phyloP scores from a whole-genome alignment of 2,888 invertebrate genomes.

The Thymelicus sylvestris region DNA sequence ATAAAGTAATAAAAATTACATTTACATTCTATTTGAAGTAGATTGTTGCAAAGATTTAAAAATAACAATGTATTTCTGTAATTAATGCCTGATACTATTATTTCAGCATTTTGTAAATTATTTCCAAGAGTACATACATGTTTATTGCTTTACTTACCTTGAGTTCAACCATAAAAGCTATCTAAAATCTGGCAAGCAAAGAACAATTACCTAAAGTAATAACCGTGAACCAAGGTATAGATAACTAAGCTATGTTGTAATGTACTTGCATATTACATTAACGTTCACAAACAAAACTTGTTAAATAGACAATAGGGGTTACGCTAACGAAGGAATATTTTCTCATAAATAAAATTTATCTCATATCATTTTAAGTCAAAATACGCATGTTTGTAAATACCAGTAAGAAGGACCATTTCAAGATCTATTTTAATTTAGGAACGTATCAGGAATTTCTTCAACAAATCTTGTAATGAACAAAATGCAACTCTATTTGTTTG shows the following conservation, averaged over 20 bases:
- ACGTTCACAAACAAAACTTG: conserved; percentile 40
- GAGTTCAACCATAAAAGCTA: conserved; percentile 18
- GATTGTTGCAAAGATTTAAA: not conserved
- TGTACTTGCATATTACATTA: conserved; percentile 28
- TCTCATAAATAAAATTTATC: not conserved
- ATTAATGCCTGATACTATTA: not conserved
- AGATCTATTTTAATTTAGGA: no score
- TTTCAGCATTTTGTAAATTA: not conserved
- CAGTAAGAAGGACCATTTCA: no score
- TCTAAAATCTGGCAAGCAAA: conserved; percentile 19
- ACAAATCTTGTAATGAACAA: no score
- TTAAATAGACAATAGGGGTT: conserved; percentile 55
- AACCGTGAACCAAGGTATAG: conserved; percentile 22
- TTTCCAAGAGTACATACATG: not conserved
- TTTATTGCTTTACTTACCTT: conserved; percentile 3
- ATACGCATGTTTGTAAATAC: no score
- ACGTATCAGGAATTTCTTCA: no score
- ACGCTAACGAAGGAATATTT: conserved; percentile 45
- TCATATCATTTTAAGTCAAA: no score
- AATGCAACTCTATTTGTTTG: no score
- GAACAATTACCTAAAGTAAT: conserved; percentile 20
- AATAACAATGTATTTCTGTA: not conserved
- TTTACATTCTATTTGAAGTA: not conserved
- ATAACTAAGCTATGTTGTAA: conserved; percentile 51
- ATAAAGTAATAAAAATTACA: no score